Conservation (phyloP, 2,113 vertebrate genomes). For the Halcyon malimbica region DNA sequence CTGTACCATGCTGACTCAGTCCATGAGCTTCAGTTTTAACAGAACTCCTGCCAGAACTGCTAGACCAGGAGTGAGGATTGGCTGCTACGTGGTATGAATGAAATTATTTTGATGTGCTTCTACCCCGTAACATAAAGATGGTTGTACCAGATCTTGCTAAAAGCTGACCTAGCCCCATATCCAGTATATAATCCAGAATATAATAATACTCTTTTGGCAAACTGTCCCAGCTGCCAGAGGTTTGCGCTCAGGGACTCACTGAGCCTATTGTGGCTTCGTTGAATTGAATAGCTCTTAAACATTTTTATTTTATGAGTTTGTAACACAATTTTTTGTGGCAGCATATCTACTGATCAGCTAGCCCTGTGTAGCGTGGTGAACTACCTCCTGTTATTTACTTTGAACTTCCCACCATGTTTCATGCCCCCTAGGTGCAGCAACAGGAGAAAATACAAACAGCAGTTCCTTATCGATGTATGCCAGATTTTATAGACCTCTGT, state of each 20-base stretch:
- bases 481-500: neutral
- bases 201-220: neutral
- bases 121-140: neutral
- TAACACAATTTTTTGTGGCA: neutral
- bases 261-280: neutral
- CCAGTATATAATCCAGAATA: too few species aligned
- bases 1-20: neutral
- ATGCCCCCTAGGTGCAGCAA: neutral
- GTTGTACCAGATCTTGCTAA: neutral
- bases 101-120: conserved; percentile 17
- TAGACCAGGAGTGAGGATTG: neutral
- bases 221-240: neutral
- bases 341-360: neutral
- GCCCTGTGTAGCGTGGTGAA: neutral
- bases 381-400: neutral
- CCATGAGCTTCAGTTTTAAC: neutral
- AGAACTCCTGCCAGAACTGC: conserved; percentile 34
- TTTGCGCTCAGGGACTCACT: neutral
- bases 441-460: neutral
- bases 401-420: neutral
- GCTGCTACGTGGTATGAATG: neutral
- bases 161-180: neutral
- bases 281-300: neutral
- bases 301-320: neutral
- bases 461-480: neutral